Conservation (phyloP, 1,140 invertebrate genomes). For the Platyura marginata region DNA sequence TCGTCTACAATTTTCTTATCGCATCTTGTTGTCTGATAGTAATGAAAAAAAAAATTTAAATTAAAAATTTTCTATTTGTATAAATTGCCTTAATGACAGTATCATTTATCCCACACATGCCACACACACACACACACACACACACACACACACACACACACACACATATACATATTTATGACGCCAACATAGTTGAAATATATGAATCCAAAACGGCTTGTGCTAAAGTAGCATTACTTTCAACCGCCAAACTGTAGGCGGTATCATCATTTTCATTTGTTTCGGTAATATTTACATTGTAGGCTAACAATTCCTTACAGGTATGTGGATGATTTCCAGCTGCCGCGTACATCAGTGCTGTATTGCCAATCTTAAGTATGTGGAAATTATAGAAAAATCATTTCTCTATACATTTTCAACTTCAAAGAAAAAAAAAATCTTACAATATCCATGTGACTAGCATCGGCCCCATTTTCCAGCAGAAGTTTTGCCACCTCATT, state of each 20-base stretch:
- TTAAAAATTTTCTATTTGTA: no score
- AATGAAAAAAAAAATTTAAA: no score
- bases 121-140: no score
- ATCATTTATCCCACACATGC: no score
- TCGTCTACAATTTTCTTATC: no score
- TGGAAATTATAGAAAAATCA: no score
- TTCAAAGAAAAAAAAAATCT: conserved; percentile 9
- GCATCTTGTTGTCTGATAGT: no score
- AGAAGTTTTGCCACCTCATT: conserved; percentile 68
- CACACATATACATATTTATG: no score
- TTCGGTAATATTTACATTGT: conserved; percentile 53
- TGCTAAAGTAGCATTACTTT: conserved; percentile 15
- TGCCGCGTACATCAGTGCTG: conserved; percentile 75
- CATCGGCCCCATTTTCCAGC: conserved; percentile 51
- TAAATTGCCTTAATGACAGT: no score
- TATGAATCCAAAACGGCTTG: conserved; percentile 21
- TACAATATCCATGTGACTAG: conserved; percentile 68
- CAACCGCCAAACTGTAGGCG: conserved; percentile 59
- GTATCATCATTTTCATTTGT: conserved; percentile 63
- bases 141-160: no score
- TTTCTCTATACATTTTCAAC: no score
- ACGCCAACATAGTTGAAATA: no score
- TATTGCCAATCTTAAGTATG: conserved; percentile 76
- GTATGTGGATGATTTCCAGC: conserved; percentile 71
- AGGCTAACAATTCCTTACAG: conserved; percentile 56